Conservation (phyloP, 2,888 invertebrate species). For the Acleris laterana region DNA sequence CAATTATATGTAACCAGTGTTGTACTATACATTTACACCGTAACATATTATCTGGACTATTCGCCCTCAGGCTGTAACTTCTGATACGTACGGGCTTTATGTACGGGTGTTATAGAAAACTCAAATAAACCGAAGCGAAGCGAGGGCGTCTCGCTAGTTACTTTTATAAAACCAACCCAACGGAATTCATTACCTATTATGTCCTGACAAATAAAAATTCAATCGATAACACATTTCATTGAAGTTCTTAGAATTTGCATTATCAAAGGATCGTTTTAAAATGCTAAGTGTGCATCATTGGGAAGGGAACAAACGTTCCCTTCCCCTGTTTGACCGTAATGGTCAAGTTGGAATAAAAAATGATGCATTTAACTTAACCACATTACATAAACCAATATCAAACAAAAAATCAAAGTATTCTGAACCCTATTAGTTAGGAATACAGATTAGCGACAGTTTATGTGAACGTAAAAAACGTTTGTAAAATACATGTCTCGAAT, state of each 20-base stretch:
- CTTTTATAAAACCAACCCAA: too few relatives aligned
- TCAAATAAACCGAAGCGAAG: too few relatives aligned
- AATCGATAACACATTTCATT: slow-evolving; percentile 8
- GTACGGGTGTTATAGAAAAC: too few relatives aligned
- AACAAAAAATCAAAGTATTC: not conserved
- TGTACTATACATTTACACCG: not conserved
- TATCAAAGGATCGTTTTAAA: slow-evolving; percentile 22
- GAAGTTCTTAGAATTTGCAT: slow-evolving; percentile 17
- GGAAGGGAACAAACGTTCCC: too few relatives aligned
- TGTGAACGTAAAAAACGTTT: not conserved
- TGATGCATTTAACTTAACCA: slow-evolving; percentile 1
- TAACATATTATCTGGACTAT: not conserved
- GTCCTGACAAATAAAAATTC: too few relatives aligned
- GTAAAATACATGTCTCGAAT: slow-evolving; percentile 26
- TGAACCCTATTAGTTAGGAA: not conserved
- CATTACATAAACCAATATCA: not conserved
- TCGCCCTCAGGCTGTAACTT: too few relatives aligned
- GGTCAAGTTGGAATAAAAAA: slow-evolving; percentile 32
- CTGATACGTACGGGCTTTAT: too few relatives aligned
- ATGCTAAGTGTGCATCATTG: slow-evolving; percentile 24
- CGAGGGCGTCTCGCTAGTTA: too few relatives aligned
- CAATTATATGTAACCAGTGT: slow-evolving; percentile 1
- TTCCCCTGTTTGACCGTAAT: slow-evolving; percentile 20
- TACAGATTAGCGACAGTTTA: not conserved
- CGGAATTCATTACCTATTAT: too few relatives aligned